Base-by-base conservation (phyloP, 2,113 vertebrate genomes). In the Pholis gunnellus region DNA sequence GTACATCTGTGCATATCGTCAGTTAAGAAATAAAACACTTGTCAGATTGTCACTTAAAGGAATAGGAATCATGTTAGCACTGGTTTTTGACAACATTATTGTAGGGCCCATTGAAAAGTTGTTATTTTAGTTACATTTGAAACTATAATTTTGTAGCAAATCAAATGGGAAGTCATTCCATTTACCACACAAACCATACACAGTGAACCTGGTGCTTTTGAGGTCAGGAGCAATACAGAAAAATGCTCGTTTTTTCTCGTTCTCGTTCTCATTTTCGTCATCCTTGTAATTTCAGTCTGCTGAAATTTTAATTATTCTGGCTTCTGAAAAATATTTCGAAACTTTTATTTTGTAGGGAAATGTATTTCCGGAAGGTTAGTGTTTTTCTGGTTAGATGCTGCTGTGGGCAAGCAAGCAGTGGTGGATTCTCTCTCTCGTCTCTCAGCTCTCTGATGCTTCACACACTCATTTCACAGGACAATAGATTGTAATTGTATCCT, bases 301-400 rank as follows among this genome's bases (percentile, higher is more conserved):
- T 54, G 20, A 63, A 40, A 31, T 25, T 22, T 4, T 10, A 10
- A 71, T 27, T 36, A 15, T 48, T 48, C 46, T 48, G 31, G 0
- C 9, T 4, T 46, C 7, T 63, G 9, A 38, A 18, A 6, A 7
- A 27, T 6, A 57, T 18, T 2, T 9, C 1, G 0, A 5, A 7
- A 20, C 46, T 80, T 83, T 88, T 89, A 88, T 65, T 91, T 85
- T 89, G 88, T 82, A 91, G 42, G 14, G 0, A 48, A 3, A n/a
- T 3, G 15, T 1, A 76, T 75, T 86, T 88, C 80, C 79, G 59
- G 64, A 85, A 25, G 22, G 6, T 1, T 22, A 1, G 40, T 42
- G 6, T 72, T 7, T 44, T 4, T 60, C n/a, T 17, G 0, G 7
- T 20, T 38, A 66, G n/a, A 65, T 36, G 20, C 22, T 78, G 7